These are phyloP conservation scores for Atherinomorus stipes DNA, from an alignment of 2,113 vertebrate genomes.

Conservation along the genomic window DNA sequence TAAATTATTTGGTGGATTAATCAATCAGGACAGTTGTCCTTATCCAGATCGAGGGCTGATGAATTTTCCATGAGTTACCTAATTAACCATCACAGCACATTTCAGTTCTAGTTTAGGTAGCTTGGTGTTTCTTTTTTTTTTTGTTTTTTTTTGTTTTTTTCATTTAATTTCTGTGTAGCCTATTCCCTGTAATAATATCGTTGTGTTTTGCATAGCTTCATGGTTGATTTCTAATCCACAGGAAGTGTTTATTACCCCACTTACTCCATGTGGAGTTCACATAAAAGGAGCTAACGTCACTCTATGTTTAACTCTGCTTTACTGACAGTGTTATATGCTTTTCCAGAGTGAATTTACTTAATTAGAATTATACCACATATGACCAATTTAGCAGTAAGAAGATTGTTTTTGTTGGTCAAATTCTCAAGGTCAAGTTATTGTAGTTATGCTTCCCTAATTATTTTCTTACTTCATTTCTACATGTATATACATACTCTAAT, in stretches of 20 bases:
- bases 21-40: neutral
- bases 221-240: neutral
- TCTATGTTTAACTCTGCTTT: slow-evolving; percentile 8
- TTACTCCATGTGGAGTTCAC: neutral
- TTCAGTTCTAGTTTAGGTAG: neutral
- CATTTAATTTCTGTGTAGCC: neutral
- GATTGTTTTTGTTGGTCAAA: too few species aligned
- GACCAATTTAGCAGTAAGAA: too few species aligned
- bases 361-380: too few species aligned
- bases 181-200: neutral
- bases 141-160: slow-evolving; percentile 2
- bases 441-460: too few species aligned
- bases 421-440: too few species aligned
- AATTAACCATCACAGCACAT: neutral
- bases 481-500: too few species aligned
- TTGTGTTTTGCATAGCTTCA: neutral
- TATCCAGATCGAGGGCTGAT: neutral
- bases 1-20: neutral
- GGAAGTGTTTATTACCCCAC: neutral
- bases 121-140: neutral
- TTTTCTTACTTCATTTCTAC: too few species aligned
- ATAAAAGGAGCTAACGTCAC: slow-evolving; percentile 3
- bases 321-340: neutral
- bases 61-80: neutral
- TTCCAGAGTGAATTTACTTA: too few species aligned